These are phyloP conservation scores for Neoscelio sp. DNA, from an alignment of 2,888 invertebrate species.

Conservation along the genomic window DNA sequence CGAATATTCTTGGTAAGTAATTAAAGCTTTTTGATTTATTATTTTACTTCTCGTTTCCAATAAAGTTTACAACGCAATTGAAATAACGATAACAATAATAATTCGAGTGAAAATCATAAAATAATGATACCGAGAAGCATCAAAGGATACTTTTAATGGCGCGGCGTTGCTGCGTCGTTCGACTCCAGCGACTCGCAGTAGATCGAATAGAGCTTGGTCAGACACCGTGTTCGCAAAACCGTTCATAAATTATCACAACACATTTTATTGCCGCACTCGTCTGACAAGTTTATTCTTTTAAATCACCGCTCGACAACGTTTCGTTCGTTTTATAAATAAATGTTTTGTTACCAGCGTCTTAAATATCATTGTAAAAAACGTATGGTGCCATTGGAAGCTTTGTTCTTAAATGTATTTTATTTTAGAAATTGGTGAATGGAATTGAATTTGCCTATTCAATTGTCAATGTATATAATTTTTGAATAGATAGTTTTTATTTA, in stretches of 20 bases:
- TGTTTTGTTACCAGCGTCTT: too few species aligned
- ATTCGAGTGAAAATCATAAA: conserved; percentile 19
- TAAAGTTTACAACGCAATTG: conserved; percentile 14
- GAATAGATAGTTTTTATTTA: too few species aligned
- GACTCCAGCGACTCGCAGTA: conserved; percentile 37
- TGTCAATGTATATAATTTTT: too few species aligned
- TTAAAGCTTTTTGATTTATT: conserved; percentile 40
- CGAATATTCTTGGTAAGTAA: conserved; percentile 36
- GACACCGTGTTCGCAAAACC: conserved; percentile 38
- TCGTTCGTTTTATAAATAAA: too few species aligned
- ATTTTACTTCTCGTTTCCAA: conserved; percentile 2
- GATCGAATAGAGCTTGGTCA: conserved; percentile 63
- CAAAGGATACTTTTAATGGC: conserved; percentile 35
- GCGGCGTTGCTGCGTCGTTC: conserved; percentile 7
- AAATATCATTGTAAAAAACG: too few species aligned
- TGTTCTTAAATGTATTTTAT: too few species aligned
- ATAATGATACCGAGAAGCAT: conserved; percentile 19
- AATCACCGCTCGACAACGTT: background rate
- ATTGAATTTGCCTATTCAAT: too few species aligned
- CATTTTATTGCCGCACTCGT: conserved; percentile 14
- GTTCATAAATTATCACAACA: conserved; percentile 46
- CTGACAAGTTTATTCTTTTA: background rate
- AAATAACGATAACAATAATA: conserved; percentile 4
- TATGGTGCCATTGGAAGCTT: too few species aligned
- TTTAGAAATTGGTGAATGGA: too few species aligned